phyloP scores from a whole-genome alignment of 2,113 vertebrate genomes.

The Boleophthalmus pectinirostris region DNA sequence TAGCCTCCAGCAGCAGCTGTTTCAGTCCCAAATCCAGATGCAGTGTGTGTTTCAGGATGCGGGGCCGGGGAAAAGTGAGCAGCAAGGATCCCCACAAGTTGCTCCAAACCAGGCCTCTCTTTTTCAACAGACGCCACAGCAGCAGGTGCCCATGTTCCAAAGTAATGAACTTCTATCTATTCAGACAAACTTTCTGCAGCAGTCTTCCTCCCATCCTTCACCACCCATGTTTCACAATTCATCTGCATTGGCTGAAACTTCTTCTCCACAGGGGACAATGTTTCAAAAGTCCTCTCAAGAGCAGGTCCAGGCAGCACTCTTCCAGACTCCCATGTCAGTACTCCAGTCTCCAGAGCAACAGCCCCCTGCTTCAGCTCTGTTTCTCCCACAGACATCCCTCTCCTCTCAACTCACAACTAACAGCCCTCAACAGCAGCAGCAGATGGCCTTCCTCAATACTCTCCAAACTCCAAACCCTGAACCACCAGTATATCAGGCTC shows the following conservation, averaged over 20 bases:
- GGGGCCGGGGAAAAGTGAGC: conserved; percentile 80
- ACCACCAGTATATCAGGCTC: conserved; percentile 77
- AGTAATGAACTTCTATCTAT: conserved; percentile 88
- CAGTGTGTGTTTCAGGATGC: conserved; percentile 88
- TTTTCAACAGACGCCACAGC: conserved; percentile 80
- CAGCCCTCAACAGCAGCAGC: conserved; percentile 77
- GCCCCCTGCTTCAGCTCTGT: conserved; percentile 80
- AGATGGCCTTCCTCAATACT: conserved; percentile 87
- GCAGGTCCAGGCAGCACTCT: conserved; percentile 88
- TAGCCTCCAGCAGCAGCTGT: conserved; percentile 84
- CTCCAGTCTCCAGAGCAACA: conserved; percentile 88
- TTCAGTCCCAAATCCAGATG: conserved; percentile 90
- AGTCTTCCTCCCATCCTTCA: conserved; percentile 81
- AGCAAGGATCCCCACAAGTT: conserved; percentile 78
- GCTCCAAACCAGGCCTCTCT: conserved; percentile 80
- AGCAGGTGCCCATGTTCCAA: conserved; percentile 84
- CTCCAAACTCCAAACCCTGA: conserved; percentile 73
- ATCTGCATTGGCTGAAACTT: conserved; percentile 83
- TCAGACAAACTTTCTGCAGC: conserved; percentile 90
- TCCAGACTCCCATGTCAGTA: conserved; percentile 87
- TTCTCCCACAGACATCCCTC: conserved; percentile 85
- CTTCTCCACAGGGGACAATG: conserved; percentile 79
- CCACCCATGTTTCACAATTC: conserved; percentile 91
- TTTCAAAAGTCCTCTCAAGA: conserved; percentile 86
- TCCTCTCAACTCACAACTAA: conserved; percentile 76